Base-by-base conservation (phyloP, 1,140 invertebrate genomes). In the Lordiphosa clarofinis region DNA sequence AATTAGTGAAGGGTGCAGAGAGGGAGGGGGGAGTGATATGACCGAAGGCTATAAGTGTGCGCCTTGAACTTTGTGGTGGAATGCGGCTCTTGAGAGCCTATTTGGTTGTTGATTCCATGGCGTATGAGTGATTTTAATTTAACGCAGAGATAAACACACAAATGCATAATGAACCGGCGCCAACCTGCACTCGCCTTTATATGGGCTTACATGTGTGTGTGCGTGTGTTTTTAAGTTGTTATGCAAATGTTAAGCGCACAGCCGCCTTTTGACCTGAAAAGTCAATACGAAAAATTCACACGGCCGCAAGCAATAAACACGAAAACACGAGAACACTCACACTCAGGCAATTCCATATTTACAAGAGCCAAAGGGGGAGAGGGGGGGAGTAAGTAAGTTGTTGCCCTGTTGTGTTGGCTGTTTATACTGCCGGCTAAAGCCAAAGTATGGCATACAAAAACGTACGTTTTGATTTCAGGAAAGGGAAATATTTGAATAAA, bases 111-210 rank as follows among this genome's bases (percentile, higher is more conserved):
- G 63, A 68, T 73, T 58, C 72, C 67, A 63, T 40, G 56, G 63
- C 76, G 76, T 76, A 76, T 82, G 72, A 76, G 76, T 72, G 59
- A 82, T 81, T 82, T 81, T 73, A 74, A 74, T 71, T 81, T 64
- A 72, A 81, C 62, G 52, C 75, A 57, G 42, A 65, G 53, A 64
- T 57, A 65, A 50, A 53, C 54, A 48, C 57, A 76, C 52, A 49
- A 68, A 69, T 48, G 43, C 49, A 58, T 54, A 54, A 37, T 44
- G 47, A 58, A 39, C 49, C 44, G 28, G 21, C 9, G 7, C 28
- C 55, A 15, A 15, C 33, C 56, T 47, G 13, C 42, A 47, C 2
- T 21, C 31, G 11, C 19, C 35, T 35, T 21, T 54, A 28, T 7
- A 28, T 28, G 24, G 21, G 21, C 21, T 10, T 58, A 28, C 28